A percentile compares a stretch with the other conserved stretches of the same genome.
phyloP scores from a whole-genome alignment of 1,140 invertebrate genomes.

The Amyelois transitella region DNA sequence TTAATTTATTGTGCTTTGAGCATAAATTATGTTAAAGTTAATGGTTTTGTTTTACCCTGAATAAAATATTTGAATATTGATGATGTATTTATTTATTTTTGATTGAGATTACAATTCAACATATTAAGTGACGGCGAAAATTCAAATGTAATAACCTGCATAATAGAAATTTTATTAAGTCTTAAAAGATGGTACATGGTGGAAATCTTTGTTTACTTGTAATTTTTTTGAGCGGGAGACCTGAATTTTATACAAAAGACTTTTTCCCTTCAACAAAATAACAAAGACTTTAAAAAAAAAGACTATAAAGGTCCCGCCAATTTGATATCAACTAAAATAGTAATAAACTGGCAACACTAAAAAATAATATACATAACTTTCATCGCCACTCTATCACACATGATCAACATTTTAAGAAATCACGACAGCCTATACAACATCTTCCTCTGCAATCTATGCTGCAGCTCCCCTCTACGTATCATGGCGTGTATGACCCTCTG shows the following conservation, averaged over 20 bases:
- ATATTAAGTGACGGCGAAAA: not conserved
- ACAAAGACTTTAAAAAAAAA: too few relatives aligned
- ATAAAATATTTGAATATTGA: not conserved
- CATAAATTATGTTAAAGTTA: not conserved
- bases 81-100: not conserved
- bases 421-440: conserved; percentile 94
- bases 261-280: too few relatives aligned
- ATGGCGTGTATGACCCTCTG: conserved; percentile 94
- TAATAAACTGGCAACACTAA: not conserved
- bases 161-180: too few relatives aligned
- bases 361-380: too few relatives aligned
- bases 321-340: too few relatives aligned
- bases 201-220: too few relatives aligned
- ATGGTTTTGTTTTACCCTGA: not conserved
- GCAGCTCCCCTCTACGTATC: conserved; percentile 95
- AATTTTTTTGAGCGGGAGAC: too few relatives aligned
- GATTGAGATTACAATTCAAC: not conserved
- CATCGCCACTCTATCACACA: too few relatives aligned
- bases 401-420: conserved; percentile 19
- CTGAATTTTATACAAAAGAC: not conserved
- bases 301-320: too few relatives aligned
- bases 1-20: not conserved
- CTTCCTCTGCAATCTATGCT: conserved; percentile 96
- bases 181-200: too few relatives aligned
- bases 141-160: too few relatives aligned